phyloP scores from a whole-genome alignment of 2,113 vertebrate species.

The human (Homo sapiens) region DNA sequence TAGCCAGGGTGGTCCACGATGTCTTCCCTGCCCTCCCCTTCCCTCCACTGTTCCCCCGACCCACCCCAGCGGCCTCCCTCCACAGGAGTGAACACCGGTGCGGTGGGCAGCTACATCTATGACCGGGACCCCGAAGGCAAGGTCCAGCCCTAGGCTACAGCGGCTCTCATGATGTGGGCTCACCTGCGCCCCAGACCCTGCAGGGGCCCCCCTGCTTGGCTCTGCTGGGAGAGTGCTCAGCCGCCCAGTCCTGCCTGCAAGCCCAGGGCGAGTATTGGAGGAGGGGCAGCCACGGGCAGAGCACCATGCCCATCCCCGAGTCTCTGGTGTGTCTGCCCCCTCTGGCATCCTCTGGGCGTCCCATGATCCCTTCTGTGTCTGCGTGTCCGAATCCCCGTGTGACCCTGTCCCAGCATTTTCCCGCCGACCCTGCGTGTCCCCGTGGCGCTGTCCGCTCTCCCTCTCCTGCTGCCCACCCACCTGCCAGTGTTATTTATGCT shows the following conservation, averaged over 20 bases:
- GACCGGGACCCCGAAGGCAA: slow-evolving; percentile 92
- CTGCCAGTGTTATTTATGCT: slow-evolving; percentile 62
- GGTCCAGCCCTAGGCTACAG: slow-evolving; percentile 88
- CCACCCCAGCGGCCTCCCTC: slow-evolving; percentile 13
- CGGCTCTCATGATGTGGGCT: not conserved
- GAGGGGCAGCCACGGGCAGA: not conserved
- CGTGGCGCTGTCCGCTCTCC: not conserved
- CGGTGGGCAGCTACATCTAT: slow-evolving; percentile 98
- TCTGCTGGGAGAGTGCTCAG: not conserved
- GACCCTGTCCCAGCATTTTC: not conserved
- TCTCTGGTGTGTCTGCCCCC: not conserved
- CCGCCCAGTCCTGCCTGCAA: not conserved
- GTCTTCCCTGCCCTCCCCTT: too few relatives aligned
- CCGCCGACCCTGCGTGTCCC: not conserved
- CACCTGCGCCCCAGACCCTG: not conserved
- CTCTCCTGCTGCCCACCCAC: not conserved
- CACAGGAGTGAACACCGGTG: slow-evolving; percentile 97
- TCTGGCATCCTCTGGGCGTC: not conserved
- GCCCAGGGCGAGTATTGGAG: not conserved
- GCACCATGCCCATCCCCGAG: not conserved
- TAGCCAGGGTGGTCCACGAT: fast-evolving
- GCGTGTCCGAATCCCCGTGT: not conserved
- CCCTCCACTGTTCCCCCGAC: fast-evolving
- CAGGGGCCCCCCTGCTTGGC: not conserved
- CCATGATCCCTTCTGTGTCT: not conserved